phyloP scores from a whole-genome alignment of 2,888 invertebrate species.

The Disparrhopalites patrizii region DNA sequence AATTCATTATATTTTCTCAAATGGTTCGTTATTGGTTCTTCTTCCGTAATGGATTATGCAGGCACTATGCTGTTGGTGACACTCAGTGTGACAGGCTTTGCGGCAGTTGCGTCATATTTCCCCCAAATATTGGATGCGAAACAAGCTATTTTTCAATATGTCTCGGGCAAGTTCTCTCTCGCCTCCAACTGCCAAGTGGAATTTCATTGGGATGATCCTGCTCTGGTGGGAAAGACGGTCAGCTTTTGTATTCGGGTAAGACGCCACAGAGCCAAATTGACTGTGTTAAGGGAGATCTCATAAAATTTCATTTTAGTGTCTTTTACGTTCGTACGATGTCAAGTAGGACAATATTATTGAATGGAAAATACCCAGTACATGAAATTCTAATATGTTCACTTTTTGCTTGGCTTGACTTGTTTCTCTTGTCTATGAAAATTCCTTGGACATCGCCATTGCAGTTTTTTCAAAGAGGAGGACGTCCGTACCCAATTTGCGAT shows the following conservation, averaged over 20 bases:
- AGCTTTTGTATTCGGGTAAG: constrained; percentile 73
- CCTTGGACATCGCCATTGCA: no score
- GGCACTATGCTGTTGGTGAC: constrained; percentile 87
- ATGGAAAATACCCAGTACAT: no score
- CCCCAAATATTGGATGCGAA: constrained; percentile 86
- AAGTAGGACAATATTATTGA: no score
- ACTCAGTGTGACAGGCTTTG: constrained; percentile 80
- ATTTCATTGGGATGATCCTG: constrained; percentile 89
- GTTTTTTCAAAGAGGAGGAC: constrained; percentile 88
- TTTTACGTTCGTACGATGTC: no score
- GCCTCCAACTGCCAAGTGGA: constrained; percentile 80
- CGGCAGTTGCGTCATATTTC: constrained; percentile 85
- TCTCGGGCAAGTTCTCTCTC: constrained; percentile 84
- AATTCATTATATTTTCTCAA: constrained; percentile 3
- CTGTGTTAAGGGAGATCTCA: background rate
- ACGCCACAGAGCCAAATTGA: background rate
- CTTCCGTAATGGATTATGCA: constrained; percentile 51
- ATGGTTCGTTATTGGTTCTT: background rate
- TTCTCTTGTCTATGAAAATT: no score
- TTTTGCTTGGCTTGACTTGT: no score
- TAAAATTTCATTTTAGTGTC: no score
- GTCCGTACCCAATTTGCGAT: constrained; percentile 91
- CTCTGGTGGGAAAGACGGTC: constrained; percentile 83
- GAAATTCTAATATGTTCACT: no score
- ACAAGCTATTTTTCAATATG: constrained; percentile 81